Percentiles rank a stretch among this genome's conserved stretches.
Conservation (phyloP, 1,140 invertebrate species). For the Sitobion miscanthi region DNA sequence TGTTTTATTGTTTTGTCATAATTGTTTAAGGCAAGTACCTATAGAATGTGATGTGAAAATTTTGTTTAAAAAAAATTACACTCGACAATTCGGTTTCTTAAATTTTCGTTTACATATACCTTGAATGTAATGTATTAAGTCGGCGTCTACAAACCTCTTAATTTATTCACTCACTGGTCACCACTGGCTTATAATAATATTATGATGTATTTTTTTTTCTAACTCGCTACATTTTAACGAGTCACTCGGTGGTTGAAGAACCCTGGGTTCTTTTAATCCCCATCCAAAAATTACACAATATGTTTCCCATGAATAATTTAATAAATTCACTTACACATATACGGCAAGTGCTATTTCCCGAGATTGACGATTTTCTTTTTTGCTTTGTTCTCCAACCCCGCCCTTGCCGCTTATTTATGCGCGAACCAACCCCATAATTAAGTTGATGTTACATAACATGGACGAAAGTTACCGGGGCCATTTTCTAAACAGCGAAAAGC, state of each 20-base stretch:
- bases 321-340: conserved; percentile 1
- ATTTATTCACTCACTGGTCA: neutral
- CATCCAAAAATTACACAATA: neutral
- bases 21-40: neutral
- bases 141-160: neutral
- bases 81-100: neutral
- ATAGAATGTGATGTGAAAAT: neutral
- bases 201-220: neutral
- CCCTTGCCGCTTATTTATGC: conserved; percentile 12
- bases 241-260: neutral
- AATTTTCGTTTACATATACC: neutral
- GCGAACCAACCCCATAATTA: conserved; percentile 40
- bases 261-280: neutral
- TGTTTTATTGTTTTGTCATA: neutral
- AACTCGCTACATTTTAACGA: neutral
- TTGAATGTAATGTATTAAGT: neutral
- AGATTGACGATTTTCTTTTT: conserved; percentile 19
- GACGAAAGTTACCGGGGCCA: conserved; percentile 1
- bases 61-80: neutral
- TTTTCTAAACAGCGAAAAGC: conserved; percentile 50
- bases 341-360: neutral
- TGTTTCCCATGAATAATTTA: conserved; percentile 17
- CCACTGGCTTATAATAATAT: no score
- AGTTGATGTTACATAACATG: conserved; percentile 30
- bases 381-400: neutral